Evolutionary conservation across 2,113 vertebrate genomes (phyloP).

Genomic region (Telmatochromis sp.): DNA sequence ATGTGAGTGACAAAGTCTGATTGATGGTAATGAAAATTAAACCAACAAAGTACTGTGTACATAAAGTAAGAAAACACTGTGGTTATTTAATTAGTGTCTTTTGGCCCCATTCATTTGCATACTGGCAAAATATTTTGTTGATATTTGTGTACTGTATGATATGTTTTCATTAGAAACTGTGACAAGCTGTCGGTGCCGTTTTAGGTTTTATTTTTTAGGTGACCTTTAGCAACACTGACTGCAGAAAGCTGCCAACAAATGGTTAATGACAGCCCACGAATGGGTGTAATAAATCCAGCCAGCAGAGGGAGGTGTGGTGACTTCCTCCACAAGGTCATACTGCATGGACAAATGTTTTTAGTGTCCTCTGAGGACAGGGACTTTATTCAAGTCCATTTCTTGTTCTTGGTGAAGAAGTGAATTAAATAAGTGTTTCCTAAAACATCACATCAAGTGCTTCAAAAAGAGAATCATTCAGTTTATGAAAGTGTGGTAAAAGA

Average conservation of each 20-base stretch:
- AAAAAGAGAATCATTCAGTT: background rate
- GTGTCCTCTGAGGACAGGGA: background rate
- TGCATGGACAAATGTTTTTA: background rate
- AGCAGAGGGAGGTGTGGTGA: slow-evolving; percentile 34
- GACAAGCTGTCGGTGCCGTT: background rate
- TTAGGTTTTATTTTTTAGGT: background rate
- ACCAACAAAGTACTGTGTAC: background rate
- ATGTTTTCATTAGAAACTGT: background rate
- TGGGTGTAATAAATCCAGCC: background rate
- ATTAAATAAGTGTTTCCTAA: background rate
- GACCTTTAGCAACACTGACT: background rate
- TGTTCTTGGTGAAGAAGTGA: background rate
- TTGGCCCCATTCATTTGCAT: background rate
- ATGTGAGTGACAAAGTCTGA: background rate
- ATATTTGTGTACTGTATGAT: fast-evolving
- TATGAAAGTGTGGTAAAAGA: background rate
- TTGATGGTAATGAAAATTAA: background rate
- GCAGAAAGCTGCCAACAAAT: background rate
- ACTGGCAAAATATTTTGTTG: background rate
- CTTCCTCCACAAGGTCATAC: background rate
- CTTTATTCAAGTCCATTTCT: background rate
- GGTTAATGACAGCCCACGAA: background rate
- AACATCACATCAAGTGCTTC: background rate
- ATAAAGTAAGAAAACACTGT: background rate
- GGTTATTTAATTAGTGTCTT: background rate